Conservation (phyloP, 1,140 invertebrate genomes). For the Uloborus diversus region DNA sequence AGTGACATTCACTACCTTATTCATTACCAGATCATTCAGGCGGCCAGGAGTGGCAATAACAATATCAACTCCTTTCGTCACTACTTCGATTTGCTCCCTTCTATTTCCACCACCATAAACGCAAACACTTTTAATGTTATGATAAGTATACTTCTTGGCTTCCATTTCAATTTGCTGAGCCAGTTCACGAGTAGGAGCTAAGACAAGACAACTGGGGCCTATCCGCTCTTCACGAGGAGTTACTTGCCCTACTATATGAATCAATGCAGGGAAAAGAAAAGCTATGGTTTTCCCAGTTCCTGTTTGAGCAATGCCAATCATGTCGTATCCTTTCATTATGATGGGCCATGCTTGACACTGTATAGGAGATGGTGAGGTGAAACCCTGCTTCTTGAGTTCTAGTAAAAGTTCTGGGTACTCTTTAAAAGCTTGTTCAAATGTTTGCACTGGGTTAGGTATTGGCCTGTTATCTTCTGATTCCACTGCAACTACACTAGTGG, state of each 20-base stretch:
- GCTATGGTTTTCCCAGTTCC: conserved; percentile 89
- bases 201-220: conserved; percentile 84
- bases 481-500: conserved; percentile 73
- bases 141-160: conserved; percentile 85
- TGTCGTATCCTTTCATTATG: conserved; percentile 67
- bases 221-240: conserved; percentile 70
- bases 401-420: conserved; percentile 83
- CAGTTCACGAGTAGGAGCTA: conserved; percentile 90
- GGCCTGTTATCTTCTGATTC: conserved; percentile 62
- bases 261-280: conserved; percentile 88
- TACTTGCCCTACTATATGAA: conserved; percentile 85
- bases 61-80: conserved; percentile 82
- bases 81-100: conserved; percentile 76
- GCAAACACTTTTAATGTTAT: conserved; percentile 83
- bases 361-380: conserved; percentile 63
- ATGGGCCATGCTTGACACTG: conserved; percentile 67
- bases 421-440: conserved; percentile 85
- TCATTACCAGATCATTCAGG: conserved; percentile 79
- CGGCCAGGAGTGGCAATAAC: conserved; percentile 89
- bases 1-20: conserved; percentile 73
- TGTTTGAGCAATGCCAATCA: conserved; percentile 69
- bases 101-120: conserved; percentile 86
- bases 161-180: conserved; percentile 91
- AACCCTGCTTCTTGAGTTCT: conserved; percentile 81
- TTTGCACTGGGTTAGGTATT: conserved; percentile 84